phyloP scores from a whole-genome alignment of 2,888 invertebrate genomes.

The Muscina levida region DNA sequence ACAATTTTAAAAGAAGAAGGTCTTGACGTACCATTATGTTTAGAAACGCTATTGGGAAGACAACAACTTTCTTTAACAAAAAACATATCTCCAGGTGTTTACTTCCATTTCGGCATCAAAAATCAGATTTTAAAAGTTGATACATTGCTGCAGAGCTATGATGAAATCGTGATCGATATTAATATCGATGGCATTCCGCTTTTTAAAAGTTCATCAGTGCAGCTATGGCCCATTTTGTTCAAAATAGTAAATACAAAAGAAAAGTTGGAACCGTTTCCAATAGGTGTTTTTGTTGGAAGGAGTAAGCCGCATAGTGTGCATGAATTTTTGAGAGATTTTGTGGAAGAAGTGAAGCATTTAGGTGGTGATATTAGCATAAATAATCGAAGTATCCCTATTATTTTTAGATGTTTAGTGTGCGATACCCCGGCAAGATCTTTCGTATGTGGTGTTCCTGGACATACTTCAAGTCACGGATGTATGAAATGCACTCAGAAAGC shows the following conservation, averaged over 20 bases:
- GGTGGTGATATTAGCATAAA: constrained; percentile 33
- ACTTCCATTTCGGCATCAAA: constrained; percentile 30
- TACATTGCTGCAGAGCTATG: constrained; percentile 8
- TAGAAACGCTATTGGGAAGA: constrained; percentile 41
- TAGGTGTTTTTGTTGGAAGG: constrained; percentile 18
- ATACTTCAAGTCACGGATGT: constrained; percentile 7
- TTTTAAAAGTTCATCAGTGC: constrained; percentile 8
- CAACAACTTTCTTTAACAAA: constrained; percentile 14
- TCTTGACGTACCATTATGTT: constrained; percentile 10
- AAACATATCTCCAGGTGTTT: constrained; percentile 27
- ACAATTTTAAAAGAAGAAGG: constrained; percentile 42
- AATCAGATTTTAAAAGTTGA: constrained; percentile 22
- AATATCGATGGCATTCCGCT: constrained; percentile 21
- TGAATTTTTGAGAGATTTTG: constrained; percentile 40
- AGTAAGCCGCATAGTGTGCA: constrained; percentile 27
- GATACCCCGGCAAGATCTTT: constrained; percentile 29
- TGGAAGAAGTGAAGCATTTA: constrained; percentile 38
- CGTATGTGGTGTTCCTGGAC: constrained; percentile 21
- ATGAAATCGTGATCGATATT: constrained; percentile 14
- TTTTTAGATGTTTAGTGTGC: constrained; percentile 29
- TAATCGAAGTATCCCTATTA: constrained; percentile 21
- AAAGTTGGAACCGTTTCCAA: constrained; percentile 5
- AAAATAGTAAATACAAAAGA: constrained; percentile 18
- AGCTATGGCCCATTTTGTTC: constrained; percentile 20
- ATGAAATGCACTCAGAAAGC: constrained; percentile 18